Conservation (phyloP, 2,113 vertebrate species). For the Trematomus loennbergii region DNA sequence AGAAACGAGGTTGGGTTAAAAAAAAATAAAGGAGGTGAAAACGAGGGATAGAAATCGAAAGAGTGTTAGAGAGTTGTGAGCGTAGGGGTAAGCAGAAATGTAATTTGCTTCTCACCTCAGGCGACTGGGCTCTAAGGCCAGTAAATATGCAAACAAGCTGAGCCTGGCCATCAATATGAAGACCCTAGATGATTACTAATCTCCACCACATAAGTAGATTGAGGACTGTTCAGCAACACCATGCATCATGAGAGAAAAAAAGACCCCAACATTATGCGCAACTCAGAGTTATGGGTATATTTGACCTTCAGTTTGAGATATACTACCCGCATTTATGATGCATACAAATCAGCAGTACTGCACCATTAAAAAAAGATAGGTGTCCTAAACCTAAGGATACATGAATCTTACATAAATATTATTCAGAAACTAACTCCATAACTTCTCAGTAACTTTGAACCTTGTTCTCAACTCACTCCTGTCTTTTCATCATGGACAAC, state of each 20-base stretch:
- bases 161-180: slow-evolving; percentile 85
- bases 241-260: slow-evolving; percentile 48
- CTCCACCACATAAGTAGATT: slow-evolving; percentile 79
- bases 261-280: slow-evolving; percentile 34
- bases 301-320: slow-evolving; percentile 58
- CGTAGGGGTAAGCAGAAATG: slow-evolving; percentile 82
- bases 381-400: slow-evolving; percentile 11
- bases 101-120: slow-evolving; percentile 87
- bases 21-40: slow-evolving; percentile 51
- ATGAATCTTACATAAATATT: slow-evolving; percentile 10
- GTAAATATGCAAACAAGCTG: slow-evolving; percentile 85
- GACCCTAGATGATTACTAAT: slow-evolving; percentile 85
- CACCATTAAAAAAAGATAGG: slow-evolving; percentile 7
- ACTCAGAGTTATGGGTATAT: slow-evolving; percentile 48
- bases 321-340: slow-evolving; percentile 29
- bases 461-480: slow-evolving; percentile 22
- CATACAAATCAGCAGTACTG: slow-evolving; percentile 54
- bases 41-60: slow-evolving; percentile 76
- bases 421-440: slow-evolving; percentile 32
- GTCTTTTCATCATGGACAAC: slow-evolving; percentile 54
- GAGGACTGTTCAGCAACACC: slow-evolving; percentile 71
- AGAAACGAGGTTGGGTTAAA: slow-evolving; percentile 72
- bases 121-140: slow-evolving; percentile 82
- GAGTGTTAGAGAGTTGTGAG: slow-evolving; percentile 74
- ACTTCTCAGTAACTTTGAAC: slow-evolving; percentile 67